Evolutionary conservation across 2,888 invertebrate species (phyloP).

Genomic region (Lissonota sp.): DNA sequence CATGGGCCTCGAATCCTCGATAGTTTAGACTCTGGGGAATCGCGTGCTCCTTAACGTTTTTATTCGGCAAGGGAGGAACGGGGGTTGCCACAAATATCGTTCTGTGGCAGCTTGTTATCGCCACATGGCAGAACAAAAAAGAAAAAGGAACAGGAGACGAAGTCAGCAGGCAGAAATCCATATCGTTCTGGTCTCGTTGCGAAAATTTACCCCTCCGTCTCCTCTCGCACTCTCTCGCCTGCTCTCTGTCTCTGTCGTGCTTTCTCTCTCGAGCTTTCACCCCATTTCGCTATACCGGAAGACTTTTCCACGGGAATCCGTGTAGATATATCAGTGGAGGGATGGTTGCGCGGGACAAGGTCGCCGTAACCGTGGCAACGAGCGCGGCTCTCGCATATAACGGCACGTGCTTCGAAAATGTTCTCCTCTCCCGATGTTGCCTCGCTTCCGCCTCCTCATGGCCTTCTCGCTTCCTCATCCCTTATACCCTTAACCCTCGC

Average conservation of each 20-base stretch:
- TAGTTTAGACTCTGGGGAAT: too few relatives aligned
- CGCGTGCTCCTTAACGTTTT: too few relatives aligned
- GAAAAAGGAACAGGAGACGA: not conserved
- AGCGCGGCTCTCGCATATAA: constrained; percentile 71
- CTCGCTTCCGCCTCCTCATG: constrained; percentile 17
- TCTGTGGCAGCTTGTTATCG: constrained; percentile 60
- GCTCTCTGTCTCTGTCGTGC: not conserved
- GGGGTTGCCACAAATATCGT: constrained; percentile 18
- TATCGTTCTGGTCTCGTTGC: constrained; percentile 1
- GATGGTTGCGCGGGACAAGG: constrained; percentile 82
- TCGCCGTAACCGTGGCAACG: constrained; percentile 82
- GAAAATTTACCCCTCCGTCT: not conserved
- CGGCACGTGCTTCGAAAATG: constrained; percentile 80
- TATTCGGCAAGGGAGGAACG: too few relatives aligned
- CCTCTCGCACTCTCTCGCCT: not conserved
- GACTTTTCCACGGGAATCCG: constrained; percentile 64
- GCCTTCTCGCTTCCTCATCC: constrained; percentile 22
- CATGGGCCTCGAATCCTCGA: too few relatives aligned
- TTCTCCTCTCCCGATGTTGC: constrained; percentile 53
- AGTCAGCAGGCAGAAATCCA: not conserved
- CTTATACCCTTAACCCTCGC: constrained; percentile 64
- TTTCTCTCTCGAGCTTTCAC: not conserved
- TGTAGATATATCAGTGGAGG: constrained; percentile 66
- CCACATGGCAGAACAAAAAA: constrained; percentile 55
- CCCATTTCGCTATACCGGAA: constrained; percentile 62